Conservation (phyloP, 2,797 vertebrate species). For the Bufotes viridis region DNA sequence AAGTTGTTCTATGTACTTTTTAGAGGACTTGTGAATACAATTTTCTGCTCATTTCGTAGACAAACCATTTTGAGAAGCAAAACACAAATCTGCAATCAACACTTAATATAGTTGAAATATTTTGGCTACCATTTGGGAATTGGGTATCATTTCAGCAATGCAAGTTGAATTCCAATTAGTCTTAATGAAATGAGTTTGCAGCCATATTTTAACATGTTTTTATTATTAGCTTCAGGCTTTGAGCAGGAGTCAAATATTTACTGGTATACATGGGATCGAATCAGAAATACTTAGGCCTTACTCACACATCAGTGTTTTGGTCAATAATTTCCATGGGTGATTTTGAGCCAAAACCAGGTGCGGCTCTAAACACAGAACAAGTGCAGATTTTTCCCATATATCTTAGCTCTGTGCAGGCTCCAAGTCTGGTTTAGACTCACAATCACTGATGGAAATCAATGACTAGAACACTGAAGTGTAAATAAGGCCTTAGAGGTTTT, state of each 20-base stretch:
- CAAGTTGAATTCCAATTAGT: background rate
- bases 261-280: background rate
- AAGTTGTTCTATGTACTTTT: background rate
- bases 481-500: too few relatives aligned
- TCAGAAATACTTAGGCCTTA: background rate
- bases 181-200: background rate
- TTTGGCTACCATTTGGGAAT: background rate
- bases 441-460: too few relatives aligned
- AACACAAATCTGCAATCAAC: conserved; percentile 1
- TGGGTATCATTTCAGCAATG: background rate
- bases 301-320: too few relatives aligned
- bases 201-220: background rate
- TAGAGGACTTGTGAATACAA: background rate
- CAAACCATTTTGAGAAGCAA: background rate
- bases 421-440: too few relatives aligned
- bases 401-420: too few relatives aligned
- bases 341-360: too few relatives aligned
- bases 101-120: background rate
- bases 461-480: too few relatives aligned
- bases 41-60: background rate
- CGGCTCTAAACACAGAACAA: too few relatives aligned
- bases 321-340: too few relatives aligned
- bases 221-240: background rate
- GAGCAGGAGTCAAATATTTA: background rate
- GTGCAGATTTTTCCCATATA: too few relatives aligned